Base-by-base conservation (phyloP, 2,888 invertebrate genomes). In the Brachynemurus nebulosus region DNA sequence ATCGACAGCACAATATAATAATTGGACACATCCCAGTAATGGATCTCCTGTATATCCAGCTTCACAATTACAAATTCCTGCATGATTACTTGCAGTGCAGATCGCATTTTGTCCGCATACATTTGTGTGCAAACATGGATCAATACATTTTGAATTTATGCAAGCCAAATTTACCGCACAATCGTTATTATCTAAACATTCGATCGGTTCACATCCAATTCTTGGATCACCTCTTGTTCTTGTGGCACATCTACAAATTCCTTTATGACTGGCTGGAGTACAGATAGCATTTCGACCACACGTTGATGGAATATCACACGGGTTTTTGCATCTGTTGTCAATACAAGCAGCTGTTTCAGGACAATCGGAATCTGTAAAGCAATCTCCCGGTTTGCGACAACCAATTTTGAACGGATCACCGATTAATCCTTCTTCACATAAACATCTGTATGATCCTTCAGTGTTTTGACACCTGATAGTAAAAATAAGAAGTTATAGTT, bases 21-120 rank as follows among this genome's bases (percentile, higher is more conserved):
- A 71, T 2, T 80, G 73, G 19, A 84, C 78, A 58, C 91, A 91
- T 11, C 90, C 90, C 48, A 88, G 70, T 47, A 83, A 79, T 9
- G 91, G 85, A 64, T 90, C 86, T 19, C 90, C 90, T 1, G 88
- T 88, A 50, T 76, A 83, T 36, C 90, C 90, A 18, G 85, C 71
- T 53, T 79, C 72, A 59, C 92, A 92, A n/a, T 77, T 73, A 58
- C 92, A 92, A 27, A 84, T 69, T 1, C 85, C 85, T 39, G 82
- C 75, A 56, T 91, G 90, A 60, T 85, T 85, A 50, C 71, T 70
- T 0, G 86, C 72, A 2, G 73, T 64, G 57, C 91, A 91, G 45
- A 77, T 73, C 1, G 89, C 82, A 57, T 82, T 80, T 49, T 76
- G 73, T 1, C 91, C 91, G 55, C 91, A 91, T 1, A 86, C 84